Evolutionary conservation across 2,797 vertebrate species (phyloP).

Genomic region (Peromyscus nudipes): DNA sequence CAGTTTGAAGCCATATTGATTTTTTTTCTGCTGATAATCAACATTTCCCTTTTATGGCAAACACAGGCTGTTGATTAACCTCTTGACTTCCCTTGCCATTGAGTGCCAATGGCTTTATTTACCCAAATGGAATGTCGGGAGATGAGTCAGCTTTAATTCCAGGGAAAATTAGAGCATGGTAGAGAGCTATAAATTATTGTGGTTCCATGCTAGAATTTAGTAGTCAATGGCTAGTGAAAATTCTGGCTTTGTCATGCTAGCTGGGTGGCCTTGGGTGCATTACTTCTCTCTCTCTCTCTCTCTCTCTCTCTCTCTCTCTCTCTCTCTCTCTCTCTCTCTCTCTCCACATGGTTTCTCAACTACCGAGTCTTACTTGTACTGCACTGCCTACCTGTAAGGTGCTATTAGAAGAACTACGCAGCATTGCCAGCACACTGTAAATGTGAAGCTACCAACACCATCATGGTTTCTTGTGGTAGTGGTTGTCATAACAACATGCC

Average conservation of each 20-base stretch:
- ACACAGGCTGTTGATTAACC: constrained; percentile 72
- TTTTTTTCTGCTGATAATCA: constrained; percentile 82
- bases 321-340: neutral
- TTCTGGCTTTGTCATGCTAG: neutral
- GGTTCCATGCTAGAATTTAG: neutral
- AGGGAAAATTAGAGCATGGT: neutral
- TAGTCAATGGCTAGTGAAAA: neutral
- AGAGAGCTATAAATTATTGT: neutral
- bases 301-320: neutral
- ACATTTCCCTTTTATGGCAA: constrained; percentile 75
- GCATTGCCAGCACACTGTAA: neutral
- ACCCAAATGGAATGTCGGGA: constrained; percentile 59
- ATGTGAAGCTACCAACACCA: neutral
- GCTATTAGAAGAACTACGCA: neutral
- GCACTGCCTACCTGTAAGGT: neutral
- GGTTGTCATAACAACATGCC: too few species aligned
- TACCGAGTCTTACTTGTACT: constrained; percentile 11
- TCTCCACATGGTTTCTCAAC: constrained; percentile 20
- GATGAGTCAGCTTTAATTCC: constrained; percentile 54
- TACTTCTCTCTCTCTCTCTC: neutral
- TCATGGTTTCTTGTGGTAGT: too few species aligned
- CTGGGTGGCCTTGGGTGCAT: constrained; percentile 61
- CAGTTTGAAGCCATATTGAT: constrained; percentile 78
- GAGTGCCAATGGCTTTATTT: constrained; percentile 70
- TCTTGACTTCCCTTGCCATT: constrained; percentile 70